Conservation (phyloP, 1,140 invertebrate genomes). For the Caerostris extrusa region DNA sequence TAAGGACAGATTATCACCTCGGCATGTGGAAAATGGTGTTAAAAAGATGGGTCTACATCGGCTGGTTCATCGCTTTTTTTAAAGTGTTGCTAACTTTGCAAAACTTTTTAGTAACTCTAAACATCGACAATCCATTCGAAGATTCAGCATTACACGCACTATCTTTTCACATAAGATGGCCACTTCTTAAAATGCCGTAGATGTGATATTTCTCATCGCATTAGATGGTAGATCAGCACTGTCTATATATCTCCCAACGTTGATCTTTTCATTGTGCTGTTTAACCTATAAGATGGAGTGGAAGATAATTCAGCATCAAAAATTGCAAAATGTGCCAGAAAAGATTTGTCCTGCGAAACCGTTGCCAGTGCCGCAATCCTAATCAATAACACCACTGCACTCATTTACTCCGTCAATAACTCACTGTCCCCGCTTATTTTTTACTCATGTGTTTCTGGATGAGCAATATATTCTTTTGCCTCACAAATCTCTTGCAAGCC, state of each 20-base stretch:
- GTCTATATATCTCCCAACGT: not conserved
- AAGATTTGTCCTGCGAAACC: not conserved
- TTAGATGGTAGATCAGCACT: not conserved
- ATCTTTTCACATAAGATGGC: not conserved
- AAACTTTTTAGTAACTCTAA: not conserved
- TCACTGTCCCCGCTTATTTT: not conserved
- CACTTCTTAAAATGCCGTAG: not conserved
- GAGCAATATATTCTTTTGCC: not conserved
- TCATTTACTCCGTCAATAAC: not conserved
- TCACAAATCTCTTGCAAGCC: not conserved
- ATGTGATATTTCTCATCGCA: not conserved
- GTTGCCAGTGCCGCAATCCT: not conserved
- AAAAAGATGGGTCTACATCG: not conserved
- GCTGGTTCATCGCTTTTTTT: not conserved
- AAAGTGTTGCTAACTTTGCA: not conserved
- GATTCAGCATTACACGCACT: not conserved
- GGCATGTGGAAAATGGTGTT: not conserved
- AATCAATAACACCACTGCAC: not conserved
- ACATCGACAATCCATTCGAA: not conserved
- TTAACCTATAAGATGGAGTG: not conserved
- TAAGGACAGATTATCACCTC: too few relatives aligned
- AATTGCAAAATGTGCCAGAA: not conserved
- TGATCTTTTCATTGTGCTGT: not conserved
- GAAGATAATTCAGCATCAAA: not conserved
- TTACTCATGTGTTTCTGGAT: not conserved